phyloP scores from a whole-genome alignment of 2,113 vertebrate genomes.

The Alectura lathami region DNA sequence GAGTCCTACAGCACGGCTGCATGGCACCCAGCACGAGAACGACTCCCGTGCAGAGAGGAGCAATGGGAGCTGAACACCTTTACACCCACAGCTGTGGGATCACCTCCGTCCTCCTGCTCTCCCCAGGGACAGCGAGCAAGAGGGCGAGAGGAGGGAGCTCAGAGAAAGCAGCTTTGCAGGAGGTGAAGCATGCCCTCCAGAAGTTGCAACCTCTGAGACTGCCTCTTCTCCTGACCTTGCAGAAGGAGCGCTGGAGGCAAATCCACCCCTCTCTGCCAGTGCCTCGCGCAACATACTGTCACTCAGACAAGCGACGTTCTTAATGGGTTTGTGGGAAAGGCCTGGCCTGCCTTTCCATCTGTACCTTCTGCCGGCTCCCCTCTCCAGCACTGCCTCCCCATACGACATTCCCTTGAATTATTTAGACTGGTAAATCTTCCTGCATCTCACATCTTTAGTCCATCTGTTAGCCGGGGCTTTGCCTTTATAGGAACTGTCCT shows the following conservation, averaged over 20 bases:
- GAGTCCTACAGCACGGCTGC: neutral
- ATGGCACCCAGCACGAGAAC: neutral
- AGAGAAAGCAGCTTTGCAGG: neutral
- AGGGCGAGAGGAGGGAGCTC: neutral
- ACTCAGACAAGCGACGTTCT: conserved; percentile 74
- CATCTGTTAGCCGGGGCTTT: conserved; percentile 82
- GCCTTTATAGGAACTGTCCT: conserved; percentile 81
- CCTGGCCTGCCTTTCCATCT: conserved; percentile 84
- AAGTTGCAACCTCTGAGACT: conserved; percentile 54
- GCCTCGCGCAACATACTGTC: conserved; percentile 74
- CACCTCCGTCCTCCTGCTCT: neutral
- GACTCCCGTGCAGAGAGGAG: neutral
- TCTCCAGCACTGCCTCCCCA: conserved; percentile 76
- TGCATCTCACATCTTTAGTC: conserved; percentile 84
- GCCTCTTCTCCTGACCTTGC: conserved; percentile 78
- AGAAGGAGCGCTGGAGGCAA: conserved; percentile 71
- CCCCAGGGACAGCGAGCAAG: neutral
- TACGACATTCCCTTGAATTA: conserved; percentile 83
- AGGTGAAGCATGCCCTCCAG: neutral
- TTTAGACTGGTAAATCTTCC: conserved; percentile 84
- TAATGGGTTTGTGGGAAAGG: conserved; percentile 83
- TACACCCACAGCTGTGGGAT: neutral
- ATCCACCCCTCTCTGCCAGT: conserved; percentile 73
- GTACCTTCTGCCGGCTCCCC: conserved; percentile 80
- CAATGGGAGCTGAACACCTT: neutral